Evolutionary conservation across 2,888 invertebrate genomes (phyloP).

Genomic region (Reticulitermes lucifugus): DNA sequence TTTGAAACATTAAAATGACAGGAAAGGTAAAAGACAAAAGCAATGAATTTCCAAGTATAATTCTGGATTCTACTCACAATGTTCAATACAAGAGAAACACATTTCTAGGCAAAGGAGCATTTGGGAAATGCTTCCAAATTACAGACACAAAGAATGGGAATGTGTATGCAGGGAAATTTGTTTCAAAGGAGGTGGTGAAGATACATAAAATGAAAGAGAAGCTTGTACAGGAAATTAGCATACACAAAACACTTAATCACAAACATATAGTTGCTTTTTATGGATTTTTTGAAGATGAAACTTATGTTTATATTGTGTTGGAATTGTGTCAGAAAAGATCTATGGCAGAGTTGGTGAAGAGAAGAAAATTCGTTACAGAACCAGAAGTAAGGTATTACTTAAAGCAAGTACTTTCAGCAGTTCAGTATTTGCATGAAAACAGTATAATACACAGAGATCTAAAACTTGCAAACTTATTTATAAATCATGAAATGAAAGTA

Average conservation of each 20-base stretch:
- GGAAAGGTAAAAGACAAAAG: background rate
- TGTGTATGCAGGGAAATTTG: constrained; percentile 70
- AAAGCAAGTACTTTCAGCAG: constrained; percentile 67
- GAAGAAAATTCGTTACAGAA: too few species aligned
- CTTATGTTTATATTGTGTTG: constrained; percentile 71
- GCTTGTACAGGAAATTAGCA: constrained; percentile 69
- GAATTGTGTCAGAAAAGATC: constrained; percentile 72
- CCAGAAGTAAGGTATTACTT: constrained; percentile 70
- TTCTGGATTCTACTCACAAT: background rate
- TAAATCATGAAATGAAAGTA: constrained; percentile 66
- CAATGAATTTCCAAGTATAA: background rate
- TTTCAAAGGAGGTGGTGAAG: constrained; percentile 68
- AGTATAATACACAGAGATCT: constrained; percentile 71
- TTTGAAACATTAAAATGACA: background rate
- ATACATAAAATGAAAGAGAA: constrained; percentile 72
- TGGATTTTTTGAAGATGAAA: constrained; percentile 70
- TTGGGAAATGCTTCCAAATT: constrained; percentile 71
- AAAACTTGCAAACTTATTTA: constrained; percentile 72
- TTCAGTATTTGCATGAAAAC: constrained; percentile 69
- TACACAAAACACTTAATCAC: constrained; percentile 68
- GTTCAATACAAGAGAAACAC: background rate
- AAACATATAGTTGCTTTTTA: constrained; percentile 69
- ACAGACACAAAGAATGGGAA: constrained; percentile 65
- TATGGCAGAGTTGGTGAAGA: constrained; percentile 67
- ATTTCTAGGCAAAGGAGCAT: constrained; percentile 55